Evolutionary conservation across 2,888 invertebrate genomes (phyloP), one percentile per base, ranked within the genome.

Genomic region (Drosophila falleni): DNA sequence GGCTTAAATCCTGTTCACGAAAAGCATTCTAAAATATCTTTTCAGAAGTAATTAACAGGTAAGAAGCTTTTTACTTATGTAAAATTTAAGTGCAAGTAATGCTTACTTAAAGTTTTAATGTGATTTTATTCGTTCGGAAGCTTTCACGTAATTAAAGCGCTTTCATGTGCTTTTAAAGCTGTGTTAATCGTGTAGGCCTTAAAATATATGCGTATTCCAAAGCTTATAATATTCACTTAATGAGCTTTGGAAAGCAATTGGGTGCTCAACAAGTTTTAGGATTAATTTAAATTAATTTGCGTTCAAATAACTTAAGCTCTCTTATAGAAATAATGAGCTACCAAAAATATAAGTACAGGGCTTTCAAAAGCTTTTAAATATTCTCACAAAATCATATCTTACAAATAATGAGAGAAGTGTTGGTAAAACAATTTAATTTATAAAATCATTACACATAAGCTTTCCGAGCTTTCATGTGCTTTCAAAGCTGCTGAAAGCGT

Each of bases 1-100:
- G 19, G 16, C 42, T 41, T 47, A 46, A 56, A 37, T 58, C 55
- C 44, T 56, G 55, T 56, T 23, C 35, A 5, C 19, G 9, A 31
- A 49, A 31, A n/a, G 11, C 15, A 31, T 33, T 49, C 16, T 49
- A 31, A 49, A 33, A 16, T 19, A 49, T 16, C 33, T 33, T 19
- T 31, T 26, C 19, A 6, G n/a, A 19, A 33, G 55, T 33, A 31
- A 31, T 33, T 23, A 42, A 55, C 42, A n/a, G 33, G n/a, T n/a
- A 33, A 13, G n/a, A 10, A 44, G 55, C 44, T 1, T 19, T 42
- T 1, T 10, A 44, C 19, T 11, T 23, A 9, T 33, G 3, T 33
- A 19, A 19, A 3, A 23, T 33, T 10, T 23, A 44, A 44, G 44
- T 44, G 19, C 13, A 44, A 44, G 11, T 44, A 19, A 37, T 51